phyloP scores from a whole-genome alignment of 2,797 vertebrate species.

The Enteromius viviparus region DNA sequence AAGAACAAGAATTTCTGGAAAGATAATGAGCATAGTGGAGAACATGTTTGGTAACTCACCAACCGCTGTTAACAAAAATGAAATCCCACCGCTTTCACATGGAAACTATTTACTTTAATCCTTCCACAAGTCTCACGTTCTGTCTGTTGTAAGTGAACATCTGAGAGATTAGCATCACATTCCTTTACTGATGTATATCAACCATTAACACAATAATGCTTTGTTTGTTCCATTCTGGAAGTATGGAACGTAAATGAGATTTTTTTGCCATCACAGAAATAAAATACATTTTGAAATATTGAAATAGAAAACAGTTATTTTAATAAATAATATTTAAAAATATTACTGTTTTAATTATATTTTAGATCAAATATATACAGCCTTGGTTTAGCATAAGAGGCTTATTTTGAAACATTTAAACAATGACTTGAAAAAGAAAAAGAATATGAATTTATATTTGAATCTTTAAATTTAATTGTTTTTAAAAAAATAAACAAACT shows the following conservation, averaged over 20 bases:
- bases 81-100: slow-evolving; percentile 36
- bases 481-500: background rate
- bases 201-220: background rate
- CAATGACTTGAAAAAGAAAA: no score
- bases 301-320: background rate
- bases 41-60: slow-evolving; percentile 30
- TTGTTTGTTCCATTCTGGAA: slow-evolving; percentile 28
- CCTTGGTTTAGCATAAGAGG: background rate
- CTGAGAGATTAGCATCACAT: slow-evolving; percentile 47
- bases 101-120: slow-evolving; percentile 39
- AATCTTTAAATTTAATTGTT: background rate
- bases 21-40: slow-evolving; percentile 18
- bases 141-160: slow-evolving; percentile 15
- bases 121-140: slow-evolving; percentile 24
- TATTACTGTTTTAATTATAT: background rate
- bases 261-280: background rate
- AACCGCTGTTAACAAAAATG: slow-evolving; percentile 32
- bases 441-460: background rate
- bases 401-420: background rate
- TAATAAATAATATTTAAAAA: background rate
- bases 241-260: background rate
- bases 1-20: slow-evolving; percentile 39
- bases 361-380: background rate
- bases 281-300: background rate
- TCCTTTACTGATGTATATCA: slow-evolving; percentile 47